Percentiles rank a stretch among this genome's conserved stretches.
Evolutionary conservation across 1,140 invertebrate genomes (phyloP).

Genomic region (Trichonephila inaurata): DNA sequence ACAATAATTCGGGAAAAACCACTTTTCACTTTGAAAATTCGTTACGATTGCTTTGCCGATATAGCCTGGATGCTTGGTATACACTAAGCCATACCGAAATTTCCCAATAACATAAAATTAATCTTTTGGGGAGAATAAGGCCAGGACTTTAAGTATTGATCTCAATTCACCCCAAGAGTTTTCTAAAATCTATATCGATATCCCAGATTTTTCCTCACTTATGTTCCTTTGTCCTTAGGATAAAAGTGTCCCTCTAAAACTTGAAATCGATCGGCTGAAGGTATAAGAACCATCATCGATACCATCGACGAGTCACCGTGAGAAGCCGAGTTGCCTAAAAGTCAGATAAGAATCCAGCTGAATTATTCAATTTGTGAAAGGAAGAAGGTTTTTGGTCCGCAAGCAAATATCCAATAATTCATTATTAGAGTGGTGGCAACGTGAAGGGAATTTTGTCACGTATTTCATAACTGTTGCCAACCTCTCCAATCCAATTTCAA

Average conservation of each 20-base stretch:
- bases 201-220: slow-evolving; percentile 8
- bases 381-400: slow-evolving; percentile 9
- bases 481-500: slow-evolving; percentile 6
- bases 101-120: slow-evolving; percentile 26
- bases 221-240: slow-evolving; percentile 10
- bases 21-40: background rate
- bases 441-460: slow-evolving; percentile 19
- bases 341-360: slow-evolving; percentile 41
- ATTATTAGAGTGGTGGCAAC: slow-evolving; percentile 39
- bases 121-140: background rate
- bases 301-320: slow-evolving; percentile 8
- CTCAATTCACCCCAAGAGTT: slow-evolving; percentile 8
- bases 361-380: slow-evolving; percentile 50
- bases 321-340: slow-evolving; percentile 27
- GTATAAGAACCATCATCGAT: slow-evolving; percentile 45
- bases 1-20: background rate
- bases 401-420: slow-evolving; percentile 62
- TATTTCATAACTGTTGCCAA: slow-evolving; percentile 49
- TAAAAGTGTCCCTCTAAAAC: slow-evolving; percentile 19
- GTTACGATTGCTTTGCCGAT: background rate
- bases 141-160: background rate
- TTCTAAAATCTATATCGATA: slow-evolving; percentile 33
- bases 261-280: background rate
- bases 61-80: background rate
- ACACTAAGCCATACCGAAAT: background rate